A percentile compares a stretch with the other conserved stretches of the same genome.
These are phyloP conservation scores for Philotrypesis tridentata DNA, from an alignment of 1,140 invertebrate genomes.

Conservation along the genomic window DNA sequence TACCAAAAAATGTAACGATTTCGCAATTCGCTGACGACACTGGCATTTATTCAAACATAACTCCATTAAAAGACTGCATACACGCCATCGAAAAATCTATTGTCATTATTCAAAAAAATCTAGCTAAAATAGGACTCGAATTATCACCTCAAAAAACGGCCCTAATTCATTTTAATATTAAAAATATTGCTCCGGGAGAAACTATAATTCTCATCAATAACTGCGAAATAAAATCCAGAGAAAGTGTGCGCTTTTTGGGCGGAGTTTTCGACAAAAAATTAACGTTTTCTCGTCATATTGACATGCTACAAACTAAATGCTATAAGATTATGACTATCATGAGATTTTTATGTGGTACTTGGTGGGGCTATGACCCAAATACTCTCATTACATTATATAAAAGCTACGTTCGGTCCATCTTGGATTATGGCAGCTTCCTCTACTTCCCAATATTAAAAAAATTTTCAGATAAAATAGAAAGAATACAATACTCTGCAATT, in stretches of 20 bases:
- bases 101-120: background rate
- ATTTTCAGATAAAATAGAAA: background rate
- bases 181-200: background rate
- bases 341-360: background rate
- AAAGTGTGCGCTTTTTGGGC: slow-evolving; percentile 2
- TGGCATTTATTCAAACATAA: background rate
- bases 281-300: background rate
- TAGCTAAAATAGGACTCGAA: background rate
- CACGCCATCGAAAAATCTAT: background rate
- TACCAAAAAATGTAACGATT: background rate
- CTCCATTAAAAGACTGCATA: background rate
- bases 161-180: slow-evolving; percentile 9
- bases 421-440: slow-evolving; percentile 3
- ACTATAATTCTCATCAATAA: background rate
- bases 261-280: background rate
- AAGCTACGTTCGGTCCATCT: background rate
- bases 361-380: no score
- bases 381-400: background rate
- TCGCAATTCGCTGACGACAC: slow-evolving; percentile 15
- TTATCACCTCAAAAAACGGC: slow-evolving; percentile 6
- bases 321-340: background rate
- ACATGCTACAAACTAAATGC: background rate
- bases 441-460: background rate
- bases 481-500: slow-evolving; percentile 20
- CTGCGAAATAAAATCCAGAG: background rate